Evolutionary conservation across 1,140 invertebrate genomes (phyloP).

Genomic region (Galleria mellonella): DNA sequence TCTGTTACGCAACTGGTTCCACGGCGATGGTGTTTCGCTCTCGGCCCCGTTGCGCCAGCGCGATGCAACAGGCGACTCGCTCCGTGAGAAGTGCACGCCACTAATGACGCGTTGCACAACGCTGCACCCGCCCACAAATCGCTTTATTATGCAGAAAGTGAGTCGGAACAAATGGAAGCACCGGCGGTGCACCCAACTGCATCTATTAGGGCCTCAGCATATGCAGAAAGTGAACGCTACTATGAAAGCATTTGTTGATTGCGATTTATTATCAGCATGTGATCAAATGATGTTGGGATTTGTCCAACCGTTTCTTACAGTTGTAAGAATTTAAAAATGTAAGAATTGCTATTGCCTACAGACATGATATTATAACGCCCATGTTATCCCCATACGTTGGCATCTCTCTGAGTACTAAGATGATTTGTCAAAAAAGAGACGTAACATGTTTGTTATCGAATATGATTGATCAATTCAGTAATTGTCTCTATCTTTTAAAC

Average conservation of each 20-base stretch:
- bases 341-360: no score
- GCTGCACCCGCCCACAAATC: slow-evolving; percentile 22
- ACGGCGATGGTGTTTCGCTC: slow-evolving; percentile 11
- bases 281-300: no score
- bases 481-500: no score
- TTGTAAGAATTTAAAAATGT: no score
- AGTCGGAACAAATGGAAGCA: slow-evolving; percentile 22
- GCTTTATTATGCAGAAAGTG: slow-evolving; percentile 35
- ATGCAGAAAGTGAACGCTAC: slow-evolving; percentile 18
- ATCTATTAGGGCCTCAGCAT: slow-evolving; percentile 11
- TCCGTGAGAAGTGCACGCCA: slow-evolving; percentile 14
- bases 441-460: no score
- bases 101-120: slow-evolving; percentile 26
- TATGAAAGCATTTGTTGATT: slow-evolving; percentile 16
- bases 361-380: no score
- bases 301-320: no score
- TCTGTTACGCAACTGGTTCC: slow-evolving; percentile 19
- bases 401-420: no score
- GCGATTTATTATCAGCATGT: slow-evolving; percentile 28
- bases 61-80: background rate
- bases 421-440: no score
- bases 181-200: slow-evolving; percentile 1
- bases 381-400: no score
- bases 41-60: slow-evolving; percentile 18
- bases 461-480: no score